phyloP scores from a whole-genome alignment of 2,888 invertebrate genomes.

The Pogonocherus hispidulus region DNA sequence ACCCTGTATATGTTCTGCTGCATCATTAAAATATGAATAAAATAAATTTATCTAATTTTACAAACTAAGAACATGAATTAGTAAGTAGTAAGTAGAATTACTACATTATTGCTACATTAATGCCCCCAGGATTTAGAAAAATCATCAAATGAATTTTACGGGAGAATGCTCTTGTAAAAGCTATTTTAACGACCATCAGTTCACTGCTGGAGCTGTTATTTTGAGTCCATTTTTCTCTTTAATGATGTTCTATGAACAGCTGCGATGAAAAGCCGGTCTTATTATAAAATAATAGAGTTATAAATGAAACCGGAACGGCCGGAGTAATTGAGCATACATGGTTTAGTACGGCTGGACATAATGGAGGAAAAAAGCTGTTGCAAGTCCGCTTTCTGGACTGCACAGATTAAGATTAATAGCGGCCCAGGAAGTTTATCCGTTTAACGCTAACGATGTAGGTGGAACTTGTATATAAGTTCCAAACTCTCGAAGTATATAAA shows the following conservation, averaged over 20 bases:
- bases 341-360: conserved; percentile 36
- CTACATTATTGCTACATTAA: no score
- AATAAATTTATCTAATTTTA: no score
- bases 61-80: no score
- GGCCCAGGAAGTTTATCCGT: conserved; percentile 26
- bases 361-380: conserved; percentile 46
- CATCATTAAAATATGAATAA: no score
- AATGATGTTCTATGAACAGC: conserved; percentile 28
- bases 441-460: conserved; percentile 25
- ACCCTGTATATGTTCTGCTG: no score
- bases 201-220: conserved; percentile 1
- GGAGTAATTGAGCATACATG: conserved; percentile 34
- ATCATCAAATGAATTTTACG: background rate
- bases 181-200: conserved; percentile 14
- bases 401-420: conserved; percentile 44
- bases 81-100: no score
- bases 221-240: conserved; percentile 18
- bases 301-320: conserved; percentile 26
- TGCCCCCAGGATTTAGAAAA: no score
- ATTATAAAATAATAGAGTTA: conserved; percentile 31
- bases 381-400: conserved; percentile 39
- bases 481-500: background rate
- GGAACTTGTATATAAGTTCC: conserved; percentile 2
- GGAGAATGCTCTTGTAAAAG: background rate
- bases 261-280: conserved; percentile 18